A percentile compares a stretch with the other conserved stretches of the same genome.
Conservation (phyloP, 2,888 invertebrate species). For the Minunthozetes semirufus region DNA sequence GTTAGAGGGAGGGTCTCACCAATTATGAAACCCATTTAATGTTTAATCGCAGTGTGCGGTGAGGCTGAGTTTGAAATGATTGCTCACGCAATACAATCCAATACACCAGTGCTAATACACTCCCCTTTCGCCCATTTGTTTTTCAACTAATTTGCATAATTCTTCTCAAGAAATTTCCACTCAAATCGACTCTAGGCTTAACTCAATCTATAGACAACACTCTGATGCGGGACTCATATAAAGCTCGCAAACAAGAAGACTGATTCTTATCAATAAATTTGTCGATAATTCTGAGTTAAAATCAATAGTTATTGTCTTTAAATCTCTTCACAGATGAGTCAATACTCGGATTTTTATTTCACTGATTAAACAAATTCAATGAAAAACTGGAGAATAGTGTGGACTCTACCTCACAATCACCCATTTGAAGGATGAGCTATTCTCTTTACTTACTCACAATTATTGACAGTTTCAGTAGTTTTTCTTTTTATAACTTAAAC, state of each 20-base stretch:
- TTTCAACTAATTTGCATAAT: constrained; percentile 26
- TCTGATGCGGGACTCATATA: constrained; percentile 1
- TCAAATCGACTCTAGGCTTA: not conserved
- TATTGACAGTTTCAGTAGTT: not conserved
- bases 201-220: not conserved
- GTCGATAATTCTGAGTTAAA: too few species aligned
- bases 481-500: not conserved
- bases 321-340: too few species aligned
- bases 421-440: not conserved
- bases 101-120: not conserved
- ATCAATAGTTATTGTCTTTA: too few species aligned
- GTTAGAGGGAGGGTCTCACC: constrained; percentile 15
- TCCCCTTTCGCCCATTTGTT: constrained; percentile 23
- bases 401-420: not conserved
- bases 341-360: too few species aligned
- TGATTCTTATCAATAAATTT: too few species aligned
- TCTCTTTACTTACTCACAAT: not conserved
- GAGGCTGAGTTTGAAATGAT: constrained; percentile 7
- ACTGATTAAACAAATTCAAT: too few species aligned
- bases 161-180: not conserved
- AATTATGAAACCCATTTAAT: constrained; percentile 27
- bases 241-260: too few species aligned
- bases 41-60: constrained; percentile 15
- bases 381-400: not conserved
- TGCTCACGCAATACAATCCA: constrained; percentile 6